Percentiles rank a stretch among this genome's conserved stretches.
phyloP scores from a whole-genome alignment of 1,140 invertebrate species.

The Hydropsyche tenuis region DNA sequence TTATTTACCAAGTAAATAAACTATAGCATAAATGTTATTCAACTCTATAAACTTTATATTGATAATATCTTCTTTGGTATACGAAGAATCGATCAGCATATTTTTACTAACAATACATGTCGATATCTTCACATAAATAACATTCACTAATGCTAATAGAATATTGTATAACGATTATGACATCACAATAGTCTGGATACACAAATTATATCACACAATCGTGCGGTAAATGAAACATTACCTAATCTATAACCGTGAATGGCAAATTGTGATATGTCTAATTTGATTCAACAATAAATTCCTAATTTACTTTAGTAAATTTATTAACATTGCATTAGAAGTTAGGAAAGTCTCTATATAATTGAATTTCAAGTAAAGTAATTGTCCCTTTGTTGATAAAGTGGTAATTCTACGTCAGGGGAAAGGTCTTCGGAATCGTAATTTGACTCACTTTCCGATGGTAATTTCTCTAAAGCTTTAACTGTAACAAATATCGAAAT shows the following conservation, averaged over 20 bases:
- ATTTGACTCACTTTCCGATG: conserved; percentile 59
- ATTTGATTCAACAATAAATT: conserved; percentile 11
- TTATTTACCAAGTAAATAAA: too few relatives aligned
- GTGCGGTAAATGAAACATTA: background rate
- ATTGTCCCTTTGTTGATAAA: conserved; percentile 85
- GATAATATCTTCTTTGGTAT: conserved; percentile 14
- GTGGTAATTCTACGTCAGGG: conserved; percentile 71
- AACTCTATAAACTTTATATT: background rate
- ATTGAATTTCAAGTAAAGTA: conserved; percentile 71
- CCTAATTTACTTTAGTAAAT: too few relatives aligned
- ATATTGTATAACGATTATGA: background rate
- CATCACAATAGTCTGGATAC: conserved; percentile 10
- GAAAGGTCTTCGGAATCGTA: conserved; percentile 69
- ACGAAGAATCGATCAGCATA: background rate
- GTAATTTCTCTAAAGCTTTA: conserved; percentile 75
- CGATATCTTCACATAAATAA: background rate
- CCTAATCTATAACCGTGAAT: background rate
- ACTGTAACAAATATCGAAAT: conserved; percentile 62
- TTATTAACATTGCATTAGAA: too few relatives aligned
- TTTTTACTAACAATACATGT: background rate
- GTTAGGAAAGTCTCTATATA: too few relatives aligned
- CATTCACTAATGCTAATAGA: conserved; percentile 6
- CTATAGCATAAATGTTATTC: too few relatives aligned
- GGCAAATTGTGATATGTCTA: conserved; percentile 23
- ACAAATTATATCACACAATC: conserved; percentile 10